Conservation (phyloP, 1,140 invertebrate species). For the Sarcophaga peregrina region DNA sequence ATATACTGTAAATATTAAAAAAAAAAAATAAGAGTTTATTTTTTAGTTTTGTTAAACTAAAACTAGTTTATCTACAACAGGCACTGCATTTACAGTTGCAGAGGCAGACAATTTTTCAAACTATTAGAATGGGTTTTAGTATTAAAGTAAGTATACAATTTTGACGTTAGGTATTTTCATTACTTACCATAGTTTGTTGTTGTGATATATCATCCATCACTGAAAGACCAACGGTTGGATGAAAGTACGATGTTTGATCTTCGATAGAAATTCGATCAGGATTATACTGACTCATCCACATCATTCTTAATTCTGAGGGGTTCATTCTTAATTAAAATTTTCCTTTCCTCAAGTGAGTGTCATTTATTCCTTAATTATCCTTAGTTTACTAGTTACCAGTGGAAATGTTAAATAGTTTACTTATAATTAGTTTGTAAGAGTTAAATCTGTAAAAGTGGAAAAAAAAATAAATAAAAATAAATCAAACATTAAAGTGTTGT, state of each 20-base stretch:
- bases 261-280: constrained; percentile 62
- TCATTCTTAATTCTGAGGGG: constrained; percentile 75
- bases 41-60: neutral
- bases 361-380: constrained; percentile 4
- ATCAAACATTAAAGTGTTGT: too few relatives aligned
- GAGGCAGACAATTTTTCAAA: neutral
- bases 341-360: neutral
- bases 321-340: constrained; percentile 38
- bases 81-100: neutral
- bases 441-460: neutral
- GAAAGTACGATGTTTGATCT: constrained; percentile 58
- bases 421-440: neutral
- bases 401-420: neutral
- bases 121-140: neutral
- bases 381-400: neutral
- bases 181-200: constrained; percentile 62
- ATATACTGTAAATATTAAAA: neutral
- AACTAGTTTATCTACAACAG: neutral
- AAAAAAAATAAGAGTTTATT: neutral
- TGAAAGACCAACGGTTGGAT: constrained; percentile 60
- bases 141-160: neutral
- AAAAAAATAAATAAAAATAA: neutral
- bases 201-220: constrained; percentile 64
- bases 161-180: too few relatives aligned
- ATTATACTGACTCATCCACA: constrained; percentile 74